Base-by-base conservation (phyloP, 2,888 invertebrate genomes). In the Podotricha telesiphe region DNA sequence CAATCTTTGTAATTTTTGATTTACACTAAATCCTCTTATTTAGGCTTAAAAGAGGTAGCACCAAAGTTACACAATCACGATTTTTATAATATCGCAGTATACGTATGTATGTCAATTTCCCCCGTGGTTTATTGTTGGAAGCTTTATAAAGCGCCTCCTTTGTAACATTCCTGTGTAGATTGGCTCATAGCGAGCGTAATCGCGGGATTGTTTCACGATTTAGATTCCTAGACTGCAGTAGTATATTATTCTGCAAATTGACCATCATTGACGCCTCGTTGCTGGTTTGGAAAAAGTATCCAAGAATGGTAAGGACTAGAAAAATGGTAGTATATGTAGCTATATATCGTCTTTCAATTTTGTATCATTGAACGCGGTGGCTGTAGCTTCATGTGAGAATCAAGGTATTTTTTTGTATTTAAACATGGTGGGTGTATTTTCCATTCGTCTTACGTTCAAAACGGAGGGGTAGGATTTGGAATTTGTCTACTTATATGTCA, bases 151-250 rank as follows among this genome's bases (percentile, higher is more conserved):
- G 84, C 84, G 83, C 86, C 81, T 82, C 84, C 84, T 86, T 85
- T 87, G 85, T 82, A 80, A 77, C 81, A 89, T 87, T 87, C 87
- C 81, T 75, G 62, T 71, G 74, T 72, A 81, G 86, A 89, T 89
- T 88, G 86, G 82, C 80, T 84, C 78, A 37, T 50, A 6, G 62
- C 37, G 7, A 55, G 65, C 82, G 82, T 87, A 88, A 87, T 83
- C 85, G 77, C 76, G 45, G 65, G 73, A 80, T 76, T 73, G 76
- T 74, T 76, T 72, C 76, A 74, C 72, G 76, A 74, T 76, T 70
- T 69, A 70, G 72, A 72, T 74, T 65, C 67, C 68, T 70, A 67
- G 71, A 50, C 50, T 61, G 67, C 65, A 59, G 71, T 70, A 65
- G 67, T 67, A 70, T 70, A 72, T 73, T 69, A 74, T 70, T 70